These are phyloP conservation scores for Bos javanicus DNA, from an alignment of 2,113 vertebrate species.

Conservation along the genomic window DNA sequence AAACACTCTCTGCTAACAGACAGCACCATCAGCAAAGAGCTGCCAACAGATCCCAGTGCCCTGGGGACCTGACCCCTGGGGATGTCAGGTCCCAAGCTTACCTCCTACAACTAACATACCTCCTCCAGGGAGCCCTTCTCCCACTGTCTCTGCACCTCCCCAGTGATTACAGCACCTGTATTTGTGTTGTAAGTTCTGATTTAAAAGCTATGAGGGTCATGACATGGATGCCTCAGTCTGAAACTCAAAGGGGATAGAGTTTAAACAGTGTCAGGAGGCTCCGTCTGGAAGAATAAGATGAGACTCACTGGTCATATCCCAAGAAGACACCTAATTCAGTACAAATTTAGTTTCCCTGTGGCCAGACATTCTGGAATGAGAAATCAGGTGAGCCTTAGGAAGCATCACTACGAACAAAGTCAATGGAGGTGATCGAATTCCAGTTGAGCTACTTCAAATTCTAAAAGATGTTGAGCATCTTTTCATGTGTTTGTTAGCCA, in stretches of 20 bases:
- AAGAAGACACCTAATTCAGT: not conserved
- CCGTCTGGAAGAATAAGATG: not conserved
- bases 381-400: too few relatives aligned
- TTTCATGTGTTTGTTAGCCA: too few relatives aligned
- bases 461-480: too few relatives aligned
- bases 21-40: not conserved
- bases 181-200: not conserved
- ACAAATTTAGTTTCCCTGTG: not conserved
- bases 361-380: too few relatives aligned
- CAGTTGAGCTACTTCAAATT: too few relatives aligned
- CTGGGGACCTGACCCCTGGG: not conserved
- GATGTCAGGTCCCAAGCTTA: not conserved
- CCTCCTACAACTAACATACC: accelerated
- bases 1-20: not conserved
- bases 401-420: too few relatives aligned
- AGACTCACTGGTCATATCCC: not conserved
- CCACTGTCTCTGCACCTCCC: not conserved
- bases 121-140: not conserved
- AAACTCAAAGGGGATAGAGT: too few relatives aligned
- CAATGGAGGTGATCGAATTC: too few relatives aligned
- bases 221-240: not conserved
- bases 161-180: not conserved
- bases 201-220: accelerated
- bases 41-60: not conserved
- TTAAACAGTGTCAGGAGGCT: not conserved